Conservation (phyloP, 2,888 invertebrate species). For the Eupelmus urozonus region DNA sequence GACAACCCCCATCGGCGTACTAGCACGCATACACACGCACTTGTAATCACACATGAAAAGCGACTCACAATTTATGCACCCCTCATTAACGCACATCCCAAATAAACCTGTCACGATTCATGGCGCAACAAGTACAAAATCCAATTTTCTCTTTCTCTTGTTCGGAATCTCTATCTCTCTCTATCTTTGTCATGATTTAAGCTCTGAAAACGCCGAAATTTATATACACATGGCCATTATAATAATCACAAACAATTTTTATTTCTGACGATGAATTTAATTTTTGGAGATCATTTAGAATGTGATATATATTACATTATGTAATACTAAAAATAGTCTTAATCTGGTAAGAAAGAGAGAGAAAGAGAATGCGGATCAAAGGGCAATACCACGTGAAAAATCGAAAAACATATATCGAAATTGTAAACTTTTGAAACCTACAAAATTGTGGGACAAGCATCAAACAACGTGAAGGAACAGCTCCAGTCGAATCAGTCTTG, state of each 20-base stretch:
- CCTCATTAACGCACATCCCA: constrained; percentile 63
- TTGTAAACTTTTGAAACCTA: constrained; percentile 15
- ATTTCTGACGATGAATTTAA: constrained; percentile 39
- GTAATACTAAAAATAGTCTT: constrained; percentile 47
- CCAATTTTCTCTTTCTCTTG: constrained; percentile 36
- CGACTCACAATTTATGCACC: constrained; percentile 65
- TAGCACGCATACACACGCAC: neutral
- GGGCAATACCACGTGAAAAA: constrained; percentile 28
- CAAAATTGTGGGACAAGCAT: constrained; percentile 22
- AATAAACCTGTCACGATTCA: constrained; percentile 66
- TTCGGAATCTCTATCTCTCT: constrained; percentile 15
- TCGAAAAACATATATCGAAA: constrained; percentile 8
- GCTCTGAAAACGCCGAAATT: constrained; percentile 30
- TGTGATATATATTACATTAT: constrained; percentile 19
- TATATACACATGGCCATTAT: constrained; percentile 14
- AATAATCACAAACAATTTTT: neutral
- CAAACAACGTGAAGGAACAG: constrained; percentile 24
- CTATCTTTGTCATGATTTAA: neutral
- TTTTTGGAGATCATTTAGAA: constrained; percentile 45
- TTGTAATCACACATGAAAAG: constrained; percentile 56
- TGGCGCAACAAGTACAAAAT: constrained; percentile 65
- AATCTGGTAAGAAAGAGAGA: neutral
- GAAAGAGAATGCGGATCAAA: neutral
- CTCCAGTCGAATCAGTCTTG: too few relatives aligned
- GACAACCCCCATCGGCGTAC: too few relatives aligned